Conservation (phyloP, 1,140 invertebrate species). For the Colletes gigas region DNA sequence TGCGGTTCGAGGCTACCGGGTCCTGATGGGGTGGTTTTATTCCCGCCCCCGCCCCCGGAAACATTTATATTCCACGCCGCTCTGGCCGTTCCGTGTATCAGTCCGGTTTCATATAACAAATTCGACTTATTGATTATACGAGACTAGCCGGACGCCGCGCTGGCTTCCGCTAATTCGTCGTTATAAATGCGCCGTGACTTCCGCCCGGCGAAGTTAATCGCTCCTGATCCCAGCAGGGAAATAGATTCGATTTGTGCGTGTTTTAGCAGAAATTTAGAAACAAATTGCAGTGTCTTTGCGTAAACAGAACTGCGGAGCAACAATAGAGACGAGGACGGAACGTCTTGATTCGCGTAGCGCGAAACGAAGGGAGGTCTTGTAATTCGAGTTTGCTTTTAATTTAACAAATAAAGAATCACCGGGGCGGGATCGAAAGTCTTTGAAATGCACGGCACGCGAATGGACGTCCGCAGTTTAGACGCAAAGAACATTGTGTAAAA, state of each 20-base stretch:
- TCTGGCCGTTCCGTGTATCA: constrained; percentile 50
- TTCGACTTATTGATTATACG: constrained; percentile 53
- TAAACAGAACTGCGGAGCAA: too few relatives aligned
- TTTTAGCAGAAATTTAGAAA: too few relatives aligned
- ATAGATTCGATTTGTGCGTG: too few relatives aligned
- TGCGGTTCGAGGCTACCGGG: neutral
- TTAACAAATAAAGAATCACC: too few relatives aligned
- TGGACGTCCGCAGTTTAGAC: neutral
- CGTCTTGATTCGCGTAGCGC: too few relatives aligned
- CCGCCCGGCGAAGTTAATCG: constrained; percentile 31
- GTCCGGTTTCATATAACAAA: constrained; percentile 44
- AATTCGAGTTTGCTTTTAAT: too few relatives aligned
- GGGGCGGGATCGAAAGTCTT: too few relatives aligned
- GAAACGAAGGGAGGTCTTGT: too few relatives aligned
- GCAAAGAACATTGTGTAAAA: neutral
- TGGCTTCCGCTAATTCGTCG: constrained; percentile 43
- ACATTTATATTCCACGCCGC: constrained; percentile 45
- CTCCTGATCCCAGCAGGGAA: too few relatives aligned
- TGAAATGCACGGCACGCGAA: too few relatives aligned
- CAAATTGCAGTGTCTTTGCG: too few relatives aligned
- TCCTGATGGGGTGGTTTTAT: constrained; percentile 13
- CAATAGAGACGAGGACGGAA: too few relatives aligned
- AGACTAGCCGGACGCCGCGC: neutral
- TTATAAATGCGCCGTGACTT: constrained; percentile 40
- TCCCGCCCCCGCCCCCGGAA: constrained; percentile 10